These are phyloP conservation scores for Pararge aegeria DNA, from an alignment of 1,140 invertebrate species.

Conservation along the genomic window DNA sequence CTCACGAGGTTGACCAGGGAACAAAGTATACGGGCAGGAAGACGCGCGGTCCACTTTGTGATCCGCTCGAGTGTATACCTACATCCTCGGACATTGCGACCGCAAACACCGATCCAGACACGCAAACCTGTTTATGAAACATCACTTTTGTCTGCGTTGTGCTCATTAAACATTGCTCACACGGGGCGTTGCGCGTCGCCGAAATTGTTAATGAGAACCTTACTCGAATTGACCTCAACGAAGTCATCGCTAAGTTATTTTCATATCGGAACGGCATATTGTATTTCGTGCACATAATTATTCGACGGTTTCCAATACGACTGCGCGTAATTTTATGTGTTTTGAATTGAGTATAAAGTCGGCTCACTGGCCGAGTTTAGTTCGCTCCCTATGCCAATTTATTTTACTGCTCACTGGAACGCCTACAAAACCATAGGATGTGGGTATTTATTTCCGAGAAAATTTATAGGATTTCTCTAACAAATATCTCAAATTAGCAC, in stretches of 20 bases:
- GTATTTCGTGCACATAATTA: slow-evolving; percentile 1
- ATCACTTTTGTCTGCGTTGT: slow-evolving; percentile 34
- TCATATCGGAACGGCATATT: slow-evolving; percentile 1
- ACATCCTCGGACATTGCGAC: slow-evolving; percentile 43
- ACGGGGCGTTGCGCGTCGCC: slow-evolving; percentile 28
- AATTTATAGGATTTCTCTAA: slow-evolving; percentile 14
- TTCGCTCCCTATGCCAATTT: slow-evolving; percentile 27
- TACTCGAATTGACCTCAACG: slow-evolving; percentile 14
- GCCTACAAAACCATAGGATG: slow-evolving; percentile 26
- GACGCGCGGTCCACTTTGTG: slow-evolving; percentile 55
- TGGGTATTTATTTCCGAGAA: slow-evolving; percentile 35
- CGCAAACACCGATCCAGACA: slow-evolving; percentile 51
- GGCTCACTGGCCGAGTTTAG: slow-evolving; percentile 14
- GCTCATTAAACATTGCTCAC: slow-evolving; percentile 44
- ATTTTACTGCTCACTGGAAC: slow-evolving; percentile 35
- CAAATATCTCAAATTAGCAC: slow-evolving; percentile 8
- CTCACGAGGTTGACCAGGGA: slow-evolving; percentile 7
- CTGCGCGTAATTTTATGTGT: slow-evolving; percentile 4
- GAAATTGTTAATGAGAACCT: slow-evolving; percentile 28
- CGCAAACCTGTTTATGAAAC: slow-evolving; percentile 60
- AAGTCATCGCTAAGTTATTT: slow-evolving; percentile 5
- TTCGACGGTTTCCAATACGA: not conserved
- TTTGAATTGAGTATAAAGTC: slow-evolving; percentile 18
- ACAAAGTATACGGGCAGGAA: slow-evolving; percentile 24
- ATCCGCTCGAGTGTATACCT: slow-evolving; percentile 46